Percentiles rank a stretch among this genome's conserved stretches.
Evolutionary conservation across 2,797 vertebrate genomes (phyloP).

Genomic region (Capromys pilorides): DNA sequence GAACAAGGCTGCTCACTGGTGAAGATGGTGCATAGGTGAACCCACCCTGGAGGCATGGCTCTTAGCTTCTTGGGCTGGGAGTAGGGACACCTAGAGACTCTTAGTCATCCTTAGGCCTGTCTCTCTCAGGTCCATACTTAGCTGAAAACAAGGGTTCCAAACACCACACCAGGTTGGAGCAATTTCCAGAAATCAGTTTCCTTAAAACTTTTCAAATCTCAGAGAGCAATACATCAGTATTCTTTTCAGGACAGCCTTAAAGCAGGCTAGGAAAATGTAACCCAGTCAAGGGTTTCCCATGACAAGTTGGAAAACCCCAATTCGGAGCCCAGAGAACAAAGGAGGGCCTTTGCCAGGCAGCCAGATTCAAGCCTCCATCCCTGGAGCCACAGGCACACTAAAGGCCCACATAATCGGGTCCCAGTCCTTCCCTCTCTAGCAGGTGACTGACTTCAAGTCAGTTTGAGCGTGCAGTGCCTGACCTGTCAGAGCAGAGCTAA

Average conservation of each 20-base stretch:
- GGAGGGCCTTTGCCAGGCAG: neutral
- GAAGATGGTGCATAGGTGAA: neutral
- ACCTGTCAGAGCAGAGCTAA: neutral
- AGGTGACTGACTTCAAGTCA: neutral
- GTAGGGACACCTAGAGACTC: neutral
- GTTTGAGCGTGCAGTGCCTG: neutral
- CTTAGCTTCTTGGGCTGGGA: neutral
- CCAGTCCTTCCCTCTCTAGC: neutral
- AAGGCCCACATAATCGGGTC: fast-evolving
- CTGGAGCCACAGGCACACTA: fast-evolving
- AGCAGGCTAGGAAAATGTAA: neutral
- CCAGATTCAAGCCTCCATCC: neutral
- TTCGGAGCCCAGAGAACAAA: neutral
- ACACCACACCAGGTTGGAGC: neutral
- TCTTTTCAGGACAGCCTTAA: neutral
- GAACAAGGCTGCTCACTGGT: neutral
- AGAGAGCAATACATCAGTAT: neutral
- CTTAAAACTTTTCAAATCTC: neutral
- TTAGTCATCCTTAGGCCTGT: neutral
- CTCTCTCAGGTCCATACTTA: neutral
- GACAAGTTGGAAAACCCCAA: neutral
- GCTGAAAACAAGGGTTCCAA: neutral
- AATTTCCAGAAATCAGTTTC: neutral
- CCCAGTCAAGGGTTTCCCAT: neutral
- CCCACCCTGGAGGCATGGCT: neutral